phyloP scores from a whole-genome alignment of 2,797 vertebrate species.

The Chanos chanos region DNA sequence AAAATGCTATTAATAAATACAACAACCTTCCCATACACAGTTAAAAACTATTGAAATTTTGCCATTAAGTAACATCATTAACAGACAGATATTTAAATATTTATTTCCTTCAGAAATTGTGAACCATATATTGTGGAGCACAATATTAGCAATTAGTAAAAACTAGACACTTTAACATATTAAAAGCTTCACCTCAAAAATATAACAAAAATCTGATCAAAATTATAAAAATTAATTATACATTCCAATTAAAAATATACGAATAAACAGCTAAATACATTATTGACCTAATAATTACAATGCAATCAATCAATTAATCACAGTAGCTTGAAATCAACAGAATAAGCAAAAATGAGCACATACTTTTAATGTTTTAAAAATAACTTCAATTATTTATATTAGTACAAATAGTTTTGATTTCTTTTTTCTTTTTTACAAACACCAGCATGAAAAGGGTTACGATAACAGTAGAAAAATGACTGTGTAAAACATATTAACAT shows the following conservation, averaged over 20 bases:
- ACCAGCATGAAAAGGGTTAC: constrained; percentile 99
- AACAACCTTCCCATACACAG: constrained; percentile 99
- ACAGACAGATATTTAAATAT: constrained; percentile 99
- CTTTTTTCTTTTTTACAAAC: constrained; percentile 99
- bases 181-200: constrained; percentile 99
- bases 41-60: constrained; percentile 99
- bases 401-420: constrained; percentile 99
- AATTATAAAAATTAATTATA: constrained; percentile 99
- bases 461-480: constrained; percentile 99
- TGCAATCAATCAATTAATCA: constrained; percentile 99
- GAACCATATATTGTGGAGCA: constrained; percentile 99
- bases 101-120: constrained; percentile 99
- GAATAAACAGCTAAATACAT: constrained; percentile 99
- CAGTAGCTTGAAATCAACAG: constrained; percentile 99
- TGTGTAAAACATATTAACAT: constrained; percentile 92
- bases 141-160: constrained; percentile 99
- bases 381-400: constrained; percentile 99
- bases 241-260: constrained; percentile 99
- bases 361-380: constrained; percentile 99
- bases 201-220: constrained; percentile 99
- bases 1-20: constrained; percentile 99
- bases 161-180: constrained; percentile 99
- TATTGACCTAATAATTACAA: constrained; percentile 99
- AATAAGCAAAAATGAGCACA: constrained; percentile 99
- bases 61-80: constrained; percentile 99